A percentile compares a stretch with the other conserved stretches of the same genome.
phyloP scores from a whole-genome alignment of 2,113 vertebrate species.

The Poeciliopsis prolifica region DNA sequence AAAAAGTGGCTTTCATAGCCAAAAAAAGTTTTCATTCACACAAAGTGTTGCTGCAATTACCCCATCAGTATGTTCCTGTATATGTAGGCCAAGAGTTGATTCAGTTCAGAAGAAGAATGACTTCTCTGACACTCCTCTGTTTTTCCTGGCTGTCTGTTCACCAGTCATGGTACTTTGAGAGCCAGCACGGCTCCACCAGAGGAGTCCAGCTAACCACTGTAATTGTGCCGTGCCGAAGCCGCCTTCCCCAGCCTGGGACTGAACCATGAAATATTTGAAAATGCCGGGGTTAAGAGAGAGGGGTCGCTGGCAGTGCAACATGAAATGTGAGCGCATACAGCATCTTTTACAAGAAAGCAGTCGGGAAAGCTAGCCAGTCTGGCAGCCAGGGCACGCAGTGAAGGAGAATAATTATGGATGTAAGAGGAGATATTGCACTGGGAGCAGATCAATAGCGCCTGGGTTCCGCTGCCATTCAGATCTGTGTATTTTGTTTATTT shows the following conservation, averaged over 20 bases:
- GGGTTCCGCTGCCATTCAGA: slow-evolving; percentile 61
- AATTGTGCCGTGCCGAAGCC: slow-evolving; percentile 64
- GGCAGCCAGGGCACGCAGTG: slow-evolving; percentile 43
- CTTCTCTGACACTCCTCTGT: slow-evolving; percentile 64
- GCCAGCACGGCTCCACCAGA: slow-evolving; percentile 67
- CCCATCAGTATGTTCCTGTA: slow-evolving; percentile 22
- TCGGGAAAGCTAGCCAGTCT: slow-evolving; percentile 41
- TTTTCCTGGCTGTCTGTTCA: slow-evolving; percentile 73
- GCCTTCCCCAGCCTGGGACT: slow-evolving; percentile 69
- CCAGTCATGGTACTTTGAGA: slow-evolving; percentile 62
- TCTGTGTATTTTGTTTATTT: slow-evolving; percentile 41
- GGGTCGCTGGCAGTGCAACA: slow-evolving; percentile 60
- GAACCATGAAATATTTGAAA: slow-evolving; percentile 78
- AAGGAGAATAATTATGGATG: slow-evolving; percentile 75
- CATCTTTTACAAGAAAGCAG: slow-evolving; percentile 69
- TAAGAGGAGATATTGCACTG: slow-evolving; percentile 72
- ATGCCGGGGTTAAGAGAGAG: slow-evolving; percentile 70
- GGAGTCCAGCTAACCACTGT: slow-evolving; percentile 79
- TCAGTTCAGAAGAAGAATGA: slow-evolving; percentile 35
- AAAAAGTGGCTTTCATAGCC: neutral
- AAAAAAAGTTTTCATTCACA: slow-evolving; percentile 16
- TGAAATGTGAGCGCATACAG: slow-evolving; percentile 70
- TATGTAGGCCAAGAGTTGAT: slow-evolving; percentile 14
- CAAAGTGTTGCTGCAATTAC: slow-evolving; percentile 45
- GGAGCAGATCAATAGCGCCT: slow-evolving; percentile 74